Base-by-base conservation (phyloP, 2,888 invertebrate genomes). In the Hermaeophaga mercurialis region DNA sequence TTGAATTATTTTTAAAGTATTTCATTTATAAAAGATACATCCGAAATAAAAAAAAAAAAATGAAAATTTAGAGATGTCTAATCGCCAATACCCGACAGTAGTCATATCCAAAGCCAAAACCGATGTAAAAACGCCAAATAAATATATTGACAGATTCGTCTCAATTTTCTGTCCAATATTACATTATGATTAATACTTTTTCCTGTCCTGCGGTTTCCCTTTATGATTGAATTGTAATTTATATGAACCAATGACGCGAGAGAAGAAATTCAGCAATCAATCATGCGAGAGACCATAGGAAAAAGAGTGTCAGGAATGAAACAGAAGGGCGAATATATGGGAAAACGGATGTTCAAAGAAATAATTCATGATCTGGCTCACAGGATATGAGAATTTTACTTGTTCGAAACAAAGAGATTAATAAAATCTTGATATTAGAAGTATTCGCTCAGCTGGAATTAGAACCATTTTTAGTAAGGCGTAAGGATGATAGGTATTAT, bases 341-440 rank as follows among this genome's bases (percentile, higher is more conserved):
- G 66, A 62, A 58, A 66, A 62, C 63, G 63, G 66, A 64, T 63
- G 63, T 61, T 60, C 64, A 57, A 62, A 62, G 63, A 64, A 64
- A 66, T 66, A 66, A 66, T 66, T 66, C 64, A 66, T 66, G 62
- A 66, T 58, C 49, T 57, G 61, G 61, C 56, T 63, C 59, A 53
- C 46, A 58, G 61, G 62, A 66, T 63, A 62, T 58, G 61, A 59
- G 62, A 64, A 59, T 58, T 59, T 63, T 64, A 58, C 56, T 59
- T 60, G 56, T 56, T 44, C 34, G 34, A 38, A 49, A 62, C 58
- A 56, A 58, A 62, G 47, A 46, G 55, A 61, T 65, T 61, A 65
- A 50, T 49, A 54, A 41, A 41, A 54, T 39, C 22, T 19, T 9
- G 24, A 39, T 50, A 49, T 52, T 38, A 54, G 48, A 48, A 36